Percentiles rank a stretch among this genome's conserved stretches.
phyloP scores from a whole-genome alignment of 1,140 invertebrate genomes.

The Brachionus manjavacas region DNA sequence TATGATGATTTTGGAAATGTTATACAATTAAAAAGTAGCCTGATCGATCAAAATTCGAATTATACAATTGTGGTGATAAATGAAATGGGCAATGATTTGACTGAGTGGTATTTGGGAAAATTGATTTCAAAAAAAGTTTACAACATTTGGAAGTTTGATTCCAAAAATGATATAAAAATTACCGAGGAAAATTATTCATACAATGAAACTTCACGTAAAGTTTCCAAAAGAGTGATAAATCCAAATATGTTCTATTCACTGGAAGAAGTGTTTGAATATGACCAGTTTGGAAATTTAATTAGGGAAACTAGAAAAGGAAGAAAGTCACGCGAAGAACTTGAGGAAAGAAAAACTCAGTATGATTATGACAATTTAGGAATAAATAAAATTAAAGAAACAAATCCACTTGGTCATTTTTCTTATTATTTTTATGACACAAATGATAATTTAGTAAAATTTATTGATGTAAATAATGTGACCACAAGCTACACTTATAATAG shows the following conservation, averaged over 20 bases:
- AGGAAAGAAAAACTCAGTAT: background rate
- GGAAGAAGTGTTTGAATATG: conserved; percentile 5
- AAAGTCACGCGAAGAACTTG: background rate
- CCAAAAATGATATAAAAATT: background rate
- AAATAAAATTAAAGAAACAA: conserved; percentile 17
- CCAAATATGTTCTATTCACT: background rate
- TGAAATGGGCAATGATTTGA: background rate
- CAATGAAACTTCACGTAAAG: background rate
- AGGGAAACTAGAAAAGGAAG: background rate
- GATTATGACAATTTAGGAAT: conserved; percentile 16
- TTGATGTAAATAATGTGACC: background rate
- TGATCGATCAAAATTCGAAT: background rate
- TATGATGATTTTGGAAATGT: background rate
- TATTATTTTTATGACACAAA: conserved; percentile 12
- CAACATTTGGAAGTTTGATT: background rate
- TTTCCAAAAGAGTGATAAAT: background rate
- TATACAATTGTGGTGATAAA: background rate
- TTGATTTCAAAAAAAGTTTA: background rate
- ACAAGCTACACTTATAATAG: conserved; percentile 6
- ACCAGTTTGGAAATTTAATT: conserved; percentile 6
- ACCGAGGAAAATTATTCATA: background rate
- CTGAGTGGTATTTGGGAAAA: background rate
- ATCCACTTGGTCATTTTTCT: background rate
- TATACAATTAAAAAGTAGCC: background rate
- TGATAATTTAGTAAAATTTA: background rate